Conservation (phyloP, 1,140 invertebrate species). For the Drosophila tristis region DNA sequence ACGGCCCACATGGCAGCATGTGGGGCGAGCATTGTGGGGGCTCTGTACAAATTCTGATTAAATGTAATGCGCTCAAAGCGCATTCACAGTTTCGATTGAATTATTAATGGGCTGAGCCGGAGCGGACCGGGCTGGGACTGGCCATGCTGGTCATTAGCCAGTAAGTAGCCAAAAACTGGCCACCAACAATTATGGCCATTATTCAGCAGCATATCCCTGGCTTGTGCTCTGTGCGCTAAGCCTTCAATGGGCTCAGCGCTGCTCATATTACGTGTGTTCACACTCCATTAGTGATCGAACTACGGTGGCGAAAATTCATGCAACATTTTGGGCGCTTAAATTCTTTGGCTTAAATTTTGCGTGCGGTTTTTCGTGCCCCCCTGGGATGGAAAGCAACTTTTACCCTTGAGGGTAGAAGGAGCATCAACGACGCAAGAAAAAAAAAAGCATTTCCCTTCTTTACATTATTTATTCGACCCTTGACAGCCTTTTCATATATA, state of each 20-base stretch:
- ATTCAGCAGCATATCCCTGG: conserved; percentile 48
- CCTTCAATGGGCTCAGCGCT: conserved; percentile 40
- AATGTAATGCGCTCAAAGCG: conserved; percentile 52
- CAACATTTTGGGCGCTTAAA: conserved; percentile 1
- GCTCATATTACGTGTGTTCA: conserved; percentile 3
- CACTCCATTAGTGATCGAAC: conserved; percentile 50
- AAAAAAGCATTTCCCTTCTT: conserved; percentile 47
- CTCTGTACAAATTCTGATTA: conserved; percentile 48
- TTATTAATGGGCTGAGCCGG: conserved; percentile 34
- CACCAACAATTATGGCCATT: conserved; percentile 35
- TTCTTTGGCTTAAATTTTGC: conserved; percentile 34
- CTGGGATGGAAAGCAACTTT: conserved; percentile 28
- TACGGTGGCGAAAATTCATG: conserved; percentile 14
- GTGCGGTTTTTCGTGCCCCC: conserved; percentile 34
- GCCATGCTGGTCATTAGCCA: conserved; percentile 41
- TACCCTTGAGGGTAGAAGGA: conserved; percentile 12
- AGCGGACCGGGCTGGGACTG: too few relatives aligned
- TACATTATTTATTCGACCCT: conserved; percentile 55
- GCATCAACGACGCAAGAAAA: background rate
- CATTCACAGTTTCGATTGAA: conserved; percentile 43
- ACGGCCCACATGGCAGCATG: background rate
- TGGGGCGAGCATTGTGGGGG: background rate
- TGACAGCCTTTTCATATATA: conserved; percentile 56
- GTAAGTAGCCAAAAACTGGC: conserved; percentile 38
- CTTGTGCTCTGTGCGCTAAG: conserved; percentile 28